Evolutionary conservation across 2,113 vertebrate genomes (phyloP).

Genomic region (Brachyhypopomus gauderio): DNA sequence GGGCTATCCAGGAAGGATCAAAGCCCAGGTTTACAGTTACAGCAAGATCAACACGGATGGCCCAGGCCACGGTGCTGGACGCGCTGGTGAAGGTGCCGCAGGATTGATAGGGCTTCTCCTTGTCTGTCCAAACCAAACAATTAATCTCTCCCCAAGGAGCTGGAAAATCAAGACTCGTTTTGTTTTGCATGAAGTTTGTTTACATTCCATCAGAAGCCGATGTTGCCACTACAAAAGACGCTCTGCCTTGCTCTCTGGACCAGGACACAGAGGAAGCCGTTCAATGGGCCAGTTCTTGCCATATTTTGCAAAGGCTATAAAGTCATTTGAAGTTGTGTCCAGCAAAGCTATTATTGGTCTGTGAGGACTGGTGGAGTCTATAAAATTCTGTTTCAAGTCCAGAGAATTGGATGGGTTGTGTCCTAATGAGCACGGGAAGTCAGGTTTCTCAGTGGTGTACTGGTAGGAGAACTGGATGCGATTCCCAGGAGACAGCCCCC

Average conservation of each 20-base stretch:
- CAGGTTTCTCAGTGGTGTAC: not conserved
- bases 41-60: slow-evolving; percentile 49
- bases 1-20: slow-evolving; percentile 49
- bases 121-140: slow-evolving; percentile 58
- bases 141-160: slow-evolving; percentile 50
- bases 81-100: slow-evolving; percentile 50
- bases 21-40: slow-evolving; percentile 49
- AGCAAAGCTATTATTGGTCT: not conserved
- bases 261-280: slow-evolving; percentile 1
- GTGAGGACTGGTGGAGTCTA: not conserved
- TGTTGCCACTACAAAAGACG: slow-evolving; percentile 3
- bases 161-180: slow-evolving; percentile 39
- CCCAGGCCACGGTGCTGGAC: slow-evolving; percentile 39
- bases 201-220: slow-evolving; percentile 42
- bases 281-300: not conserved
- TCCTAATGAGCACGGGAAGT: not conserved
- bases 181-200: slow-evolving; percentile 50
- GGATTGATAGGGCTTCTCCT: slow-evolving; percentile 52
- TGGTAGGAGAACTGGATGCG: not conserved
- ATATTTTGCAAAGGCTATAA: slow-evolving; percentile 15
- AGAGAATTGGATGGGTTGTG: not conserved
- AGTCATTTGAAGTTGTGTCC: slow-evolving; percentile 11
- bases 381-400: slow-evolving; percentile 18
- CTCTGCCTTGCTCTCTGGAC: not conserved
- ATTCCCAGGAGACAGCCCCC: not conserved